These are phyloP conservation scores for Parazoanthus swiftii DNA, from an alignment of 92 coral and sea anemone genomes.

Conservation along the genomic window DNA sequence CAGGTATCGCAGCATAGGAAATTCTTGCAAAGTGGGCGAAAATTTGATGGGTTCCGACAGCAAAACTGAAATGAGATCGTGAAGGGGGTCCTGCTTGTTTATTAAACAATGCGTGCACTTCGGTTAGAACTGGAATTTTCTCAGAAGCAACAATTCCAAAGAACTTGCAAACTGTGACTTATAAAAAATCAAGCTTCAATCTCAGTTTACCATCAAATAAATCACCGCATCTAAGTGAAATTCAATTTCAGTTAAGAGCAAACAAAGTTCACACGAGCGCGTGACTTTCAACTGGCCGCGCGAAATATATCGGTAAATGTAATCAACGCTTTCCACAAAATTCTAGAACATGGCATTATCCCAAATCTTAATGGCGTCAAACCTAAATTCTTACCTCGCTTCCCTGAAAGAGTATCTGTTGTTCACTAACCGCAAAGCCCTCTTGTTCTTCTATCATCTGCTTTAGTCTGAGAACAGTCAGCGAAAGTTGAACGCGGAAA, in stretches of 20 bases:
- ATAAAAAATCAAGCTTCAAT: too few relatives aligned
- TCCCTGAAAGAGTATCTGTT: conserved; percentile 88
- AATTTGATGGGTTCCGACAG: conserved; percentile 22
- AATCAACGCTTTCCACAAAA: conserved; percentile 38
- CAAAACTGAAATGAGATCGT: conserved; percentile 22
- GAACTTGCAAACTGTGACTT: neutral
- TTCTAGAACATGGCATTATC: conserved; percentile 19
- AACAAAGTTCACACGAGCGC: conserved; percentile 32
- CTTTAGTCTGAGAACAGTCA: conserved; percentile 84
- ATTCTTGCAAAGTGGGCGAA: conserved; percentile 25
- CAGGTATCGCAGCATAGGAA: conserved; percentile 4
- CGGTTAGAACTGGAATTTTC: neutral
- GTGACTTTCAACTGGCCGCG: conserved; percentile 37
- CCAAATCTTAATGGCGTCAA: conserved; percentile 28
- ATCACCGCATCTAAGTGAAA: neutral
- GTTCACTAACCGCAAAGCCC: conserved; percentile 94
- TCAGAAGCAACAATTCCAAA: neutral
- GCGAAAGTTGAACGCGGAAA: conserved; percentile 89
- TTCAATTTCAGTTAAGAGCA: neutral
- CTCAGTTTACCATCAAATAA: neutral
- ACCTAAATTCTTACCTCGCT: conserved; percentile 68
- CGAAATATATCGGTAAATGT: neutral
- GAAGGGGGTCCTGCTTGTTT: conserved; percentile 22
- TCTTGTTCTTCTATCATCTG: conserved; percentile 98
- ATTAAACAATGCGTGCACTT: conserved; percentile 18